phyloP scores from a whole-genome alignment of 1,140 invertebrate species.

The Drosophila seguyi region DNA sequence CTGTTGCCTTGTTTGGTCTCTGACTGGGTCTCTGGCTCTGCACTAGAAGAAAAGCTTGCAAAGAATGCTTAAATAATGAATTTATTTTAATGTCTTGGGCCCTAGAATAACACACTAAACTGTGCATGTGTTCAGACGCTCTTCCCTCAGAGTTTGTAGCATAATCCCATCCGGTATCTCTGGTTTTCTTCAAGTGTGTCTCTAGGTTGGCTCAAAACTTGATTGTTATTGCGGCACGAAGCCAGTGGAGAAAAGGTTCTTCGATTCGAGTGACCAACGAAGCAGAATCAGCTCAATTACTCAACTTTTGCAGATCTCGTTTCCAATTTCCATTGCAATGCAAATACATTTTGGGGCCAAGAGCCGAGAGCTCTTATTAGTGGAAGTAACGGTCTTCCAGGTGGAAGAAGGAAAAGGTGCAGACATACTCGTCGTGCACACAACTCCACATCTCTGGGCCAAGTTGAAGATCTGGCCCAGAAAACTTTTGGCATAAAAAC shows the following conservation, averaged over 20 bases:
- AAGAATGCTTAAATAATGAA: too few relatives aligned
- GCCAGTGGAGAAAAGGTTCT: slow-evolving; percentile 29
- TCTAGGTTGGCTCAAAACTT: background rate
- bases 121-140: background rate
- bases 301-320: slow-evolving; percentile 64
- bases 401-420: slow-evolving; percentile 45
- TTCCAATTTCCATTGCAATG: slow-evolving; percentile 57
- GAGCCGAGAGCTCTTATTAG: slow-evolving; percentile 38
- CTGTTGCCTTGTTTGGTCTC: slow-evolving; percentile 70
- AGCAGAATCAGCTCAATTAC: slow-evolving; percentile 71
- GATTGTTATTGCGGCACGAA: slow-evolving; percentile 62
- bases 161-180: too few relatives aligned
- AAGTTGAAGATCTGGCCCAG: slow-evolving; percentile 45
- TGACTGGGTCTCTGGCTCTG: slow-evolving; percentile 3
- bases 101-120: too few relatives aligned
- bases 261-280: slow-evolving; percentile 30
- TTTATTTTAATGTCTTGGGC: background rate
- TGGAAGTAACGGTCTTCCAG: slow-evolving; percentile 29
- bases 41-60: slow-evolving; percentile 7
- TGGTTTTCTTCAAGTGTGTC: slow-evolving; percentile 14
- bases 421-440: slow-evolving; percentile 23
- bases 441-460: slow-evolving; percentile 27
- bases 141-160: background rate
- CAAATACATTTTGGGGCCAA: slow-evolving; percentile 60
- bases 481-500: slow-evolving; percentile 50